Base-by-base conservation (phyloP, 2,797 vertebrate genomes). In the Alcedo quadribrachys region DNA sequence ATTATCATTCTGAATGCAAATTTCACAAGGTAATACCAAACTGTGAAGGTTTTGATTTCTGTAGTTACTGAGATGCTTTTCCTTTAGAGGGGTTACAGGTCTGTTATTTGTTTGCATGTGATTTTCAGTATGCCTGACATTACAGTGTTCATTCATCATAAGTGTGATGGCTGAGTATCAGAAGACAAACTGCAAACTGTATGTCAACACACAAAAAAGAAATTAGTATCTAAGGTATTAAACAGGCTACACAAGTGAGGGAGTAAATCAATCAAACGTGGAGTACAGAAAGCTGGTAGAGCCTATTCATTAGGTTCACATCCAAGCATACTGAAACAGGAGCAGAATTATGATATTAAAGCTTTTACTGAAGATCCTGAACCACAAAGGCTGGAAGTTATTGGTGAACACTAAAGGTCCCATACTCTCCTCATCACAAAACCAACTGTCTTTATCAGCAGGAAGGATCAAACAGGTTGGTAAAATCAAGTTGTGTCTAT, bases 1-100 rank as follows among this genome's bases (percentile, higher is more conserved):
- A 97, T 97, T 96, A 97, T 95, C 94, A 95, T 96, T 95, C 85
- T 85, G 92, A 97, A 97, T 94, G 93, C 86, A 97, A 93, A 97
- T 95, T 93, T 90, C 83, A 97, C 91, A 90, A 95, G 86, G 93
- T 95, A 94, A 79, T 50, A 87, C 61, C 89, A 92, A 95, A 97
- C 85, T 74, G 45, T 93, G 78, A 94, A 86, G 85, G 85, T 92
- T 97, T 94, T 18, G 71, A 84, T 90, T 94, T 87, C 81, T 66
- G 27, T 45, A 82, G 73, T 92, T 89, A 89, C 15, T 67, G 68
- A 82, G 62, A 92, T 45, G 53, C 63, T 81, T 90, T 71, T 78
- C n/a, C 58, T 90, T 94, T 60, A 62, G 50, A 90, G 83, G 92
- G 93, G 76, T 91, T 89, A 81, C 45, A 71, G 77, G 76, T 82